Conservation (phyloP, 2,888 invertebrate species). For the Prionchulus punctatus region DNA sequence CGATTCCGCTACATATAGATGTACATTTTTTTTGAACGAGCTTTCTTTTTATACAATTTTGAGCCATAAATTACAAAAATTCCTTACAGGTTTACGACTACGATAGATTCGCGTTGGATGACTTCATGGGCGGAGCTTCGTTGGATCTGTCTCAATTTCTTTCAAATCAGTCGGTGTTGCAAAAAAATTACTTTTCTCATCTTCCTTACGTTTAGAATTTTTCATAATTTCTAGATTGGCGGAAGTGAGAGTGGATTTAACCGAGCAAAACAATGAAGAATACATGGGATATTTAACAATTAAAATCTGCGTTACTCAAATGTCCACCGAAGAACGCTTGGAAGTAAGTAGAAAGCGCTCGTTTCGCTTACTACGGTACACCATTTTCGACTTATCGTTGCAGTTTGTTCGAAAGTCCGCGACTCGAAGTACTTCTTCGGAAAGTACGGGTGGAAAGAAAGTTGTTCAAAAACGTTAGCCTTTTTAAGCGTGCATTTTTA, state of each 20-base stretch:
- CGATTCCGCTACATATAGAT: conserved; percentile 65
- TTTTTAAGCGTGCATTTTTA: background rate
- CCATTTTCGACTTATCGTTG: background rate
- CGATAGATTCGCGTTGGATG: background rate
- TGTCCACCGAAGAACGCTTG: conserved; percentile 81
- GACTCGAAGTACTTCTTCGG: background rate
- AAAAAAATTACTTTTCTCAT: too few relatives aligned
- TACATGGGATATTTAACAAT: conserved; percentile 74
- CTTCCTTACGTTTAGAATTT: too few relatives aligned
- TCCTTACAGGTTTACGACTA: conserved; percentile 3
- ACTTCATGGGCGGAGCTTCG: background rate
- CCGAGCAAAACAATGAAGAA: conserved; percentile 46
- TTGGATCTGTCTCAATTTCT: background rate
- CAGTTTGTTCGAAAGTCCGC: background rate
- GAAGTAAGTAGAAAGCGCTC: too few relatives aligned
- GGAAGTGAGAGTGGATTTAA: too few relatives aligned
- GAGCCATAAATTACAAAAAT: too few relatives aligned
- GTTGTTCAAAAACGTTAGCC: background rate
- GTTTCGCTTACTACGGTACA: too few relatives aligned
- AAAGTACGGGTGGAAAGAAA: background rate
- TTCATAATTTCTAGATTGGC: too few relatives aligned
- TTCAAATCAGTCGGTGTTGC: too few relatives aligned
- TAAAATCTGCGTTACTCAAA: conserved; percentile 69
- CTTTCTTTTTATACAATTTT: too few relatives aligned
- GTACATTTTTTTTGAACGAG: too few relatives aligned